A percentile compares a stretch with the other conserved stretches of the same genome.
phyloP scores from a whole-genome alignment of 2,797 vertebrate species.

The Anas bahamensis region DNA sequence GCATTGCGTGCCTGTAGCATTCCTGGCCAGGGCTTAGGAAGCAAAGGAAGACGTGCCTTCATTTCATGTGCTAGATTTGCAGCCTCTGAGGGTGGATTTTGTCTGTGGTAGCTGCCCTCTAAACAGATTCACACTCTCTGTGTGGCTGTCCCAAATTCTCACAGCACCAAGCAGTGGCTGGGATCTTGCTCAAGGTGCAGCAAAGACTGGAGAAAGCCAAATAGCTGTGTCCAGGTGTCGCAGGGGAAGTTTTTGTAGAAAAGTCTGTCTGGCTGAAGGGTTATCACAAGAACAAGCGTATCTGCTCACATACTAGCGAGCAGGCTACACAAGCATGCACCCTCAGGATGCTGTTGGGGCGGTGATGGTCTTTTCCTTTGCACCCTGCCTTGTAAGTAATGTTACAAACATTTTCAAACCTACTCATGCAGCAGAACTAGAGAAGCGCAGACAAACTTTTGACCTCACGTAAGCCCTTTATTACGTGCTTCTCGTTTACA shows the following conservation, averaged over 20 bases:
- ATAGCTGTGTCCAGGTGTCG: fast-evolving
- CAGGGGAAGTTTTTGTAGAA: not conserved
- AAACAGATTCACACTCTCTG: too few species aligned
- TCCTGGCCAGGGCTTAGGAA: not conserved
- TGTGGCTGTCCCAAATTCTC: not conserved
- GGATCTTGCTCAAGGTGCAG: not conserved
- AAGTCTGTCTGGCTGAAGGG: not conserved
- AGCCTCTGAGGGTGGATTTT: not conserved
- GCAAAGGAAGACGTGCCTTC: not conserved
- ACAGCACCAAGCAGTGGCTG: not conserved
- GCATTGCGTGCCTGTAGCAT: fast-evolving
- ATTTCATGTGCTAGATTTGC: not conserved
- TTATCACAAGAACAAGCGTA: not conserved
- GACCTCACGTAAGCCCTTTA: not conserved
- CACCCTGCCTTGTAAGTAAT: not conserved
- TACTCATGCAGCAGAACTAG: not conserved
- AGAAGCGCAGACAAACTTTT: not conserved
- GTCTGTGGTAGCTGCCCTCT: not conserved
- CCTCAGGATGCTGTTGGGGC: fast-evolving
- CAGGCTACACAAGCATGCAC: fast-evolving
- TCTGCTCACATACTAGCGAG: not conserved
- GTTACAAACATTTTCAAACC: not conserved
- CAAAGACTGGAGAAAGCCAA: fast-evolving
- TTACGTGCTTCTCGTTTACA: not conserved
- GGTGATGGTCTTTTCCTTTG: not conserved